phyloP scores from a whole-genome alignment of 1,140 invertebrate species.

The Lucilia sericata region DNA sequence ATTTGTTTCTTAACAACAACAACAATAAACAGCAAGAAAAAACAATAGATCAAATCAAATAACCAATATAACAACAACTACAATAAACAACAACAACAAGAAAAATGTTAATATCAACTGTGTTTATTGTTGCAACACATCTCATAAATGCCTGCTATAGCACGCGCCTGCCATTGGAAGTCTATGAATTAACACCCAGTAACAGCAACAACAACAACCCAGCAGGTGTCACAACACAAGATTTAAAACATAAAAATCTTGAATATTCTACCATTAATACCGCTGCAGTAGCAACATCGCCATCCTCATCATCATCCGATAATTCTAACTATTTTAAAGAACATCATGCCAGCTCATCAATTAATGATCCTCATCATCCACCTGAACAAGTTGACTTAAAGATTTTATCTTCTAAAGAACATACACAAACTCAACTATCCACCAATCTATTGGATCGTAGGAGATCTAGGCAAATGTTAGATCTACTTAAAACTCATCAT shows the following conservation, averaged over 20 bases:
- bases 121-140: conserved; percentile 48
- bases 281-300: not conserved
- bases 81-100: conserved; percentile 43
- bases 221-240: conserved; percentile 6
- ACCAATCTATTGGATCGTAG: conserved; percentile 45
- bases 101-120: conserved; percentile 45
- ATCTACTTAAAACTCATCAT: conserved; percentile 48
- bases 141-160: conserved; percentile 50
- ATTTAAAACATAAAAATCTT: conserved; percentile 58
- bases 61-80: conserved; percentile 14
- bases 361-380: not conserved
- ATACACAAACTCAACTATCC: conserved; percentile 41
- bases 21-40: not conserved
- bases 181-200: conserved; percentile 62
- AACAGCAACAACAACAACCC: not conserved
- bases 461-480: conserved; percentile 48
- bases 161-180: conserved; percentile 64
- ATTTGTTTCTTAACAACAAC: conserved; percentile 37
- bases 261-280: conserved; percentile 62
- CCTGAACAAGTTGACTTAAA: not conserved
- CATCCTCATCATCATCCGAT: not conserved
- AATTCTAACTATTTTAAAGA: not conserved
- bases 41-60: not conserved
- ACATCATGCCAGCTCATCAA: not conserved
- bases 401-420: conserved; percentile 52